A percentile compares a stretch with the other conserved stretches of the same genome.
Evolutionary conservation across 2,888 invertebrate genomes (phyloP).

Genomic region (Argyresthia albistria): DNA sequence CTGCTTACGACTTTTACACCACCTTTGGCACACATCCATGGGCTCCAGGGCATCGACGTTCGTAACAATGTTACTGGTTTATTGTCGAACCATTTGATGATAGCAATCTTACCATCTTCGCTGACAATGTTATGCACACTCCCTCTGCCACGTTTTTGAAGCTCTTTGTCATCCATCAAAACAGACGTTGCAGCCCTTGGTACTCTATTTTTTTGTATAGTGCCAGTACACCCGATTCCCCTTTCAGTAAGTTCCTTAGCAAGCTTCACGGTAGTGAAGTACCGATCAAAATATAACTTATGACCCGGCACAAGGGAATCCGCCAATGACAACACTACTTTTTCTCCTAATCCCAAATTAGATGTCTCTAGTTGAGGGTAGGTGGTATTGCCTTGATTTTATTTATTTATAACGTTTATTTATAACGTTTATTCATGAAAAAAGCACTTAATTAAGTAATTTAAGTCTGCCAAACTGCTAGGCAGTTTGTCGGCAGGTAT

Average conservation of each 20-base stretch:
- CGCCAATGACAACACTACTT: background rate
- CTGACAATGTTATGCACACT: background rate
- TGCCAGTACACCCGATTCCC: slow-evolving; percentile 1
- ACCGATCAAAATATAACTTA: background rate
- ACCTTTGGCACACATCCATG: background rate
- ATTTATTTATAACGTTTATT: no score
- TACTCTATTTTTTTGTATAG: slow-evolving; percentile 1
- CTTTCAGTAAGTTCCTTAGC: background rate
- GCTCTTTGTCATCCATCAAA: background rate
- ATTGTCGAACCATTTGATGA: slow-evolving; percentile 1
- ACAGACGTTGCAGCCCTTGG: background rate
- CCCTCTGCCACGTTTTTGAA: background rate
- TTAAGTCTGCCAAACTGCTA: no score
- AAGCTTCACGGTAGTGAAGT: background rate
- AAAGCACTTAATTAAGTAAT: no score
- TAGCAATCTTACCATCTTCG: background rate
- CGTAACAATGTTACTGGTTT: background rate
- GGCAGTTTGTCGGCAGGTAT: no score
- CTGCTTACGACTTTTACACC: background rate
- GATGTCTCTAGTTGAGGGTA: background rate
- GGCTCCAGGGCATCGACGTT: background rate
- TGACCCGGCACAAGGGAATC: slow-evolving; percentile 1
- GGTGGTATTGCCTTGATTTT: slow-evolving; percentile 1
- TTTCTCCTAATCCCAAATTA: slow-evolving; percentile 1
- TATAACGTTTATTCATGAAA: no score